These are phyloP conservation scores for Eristalis tenax DNA, from an alignment of 2,888 invertebrate genomes.

Conservation along the genomic window DNA sequence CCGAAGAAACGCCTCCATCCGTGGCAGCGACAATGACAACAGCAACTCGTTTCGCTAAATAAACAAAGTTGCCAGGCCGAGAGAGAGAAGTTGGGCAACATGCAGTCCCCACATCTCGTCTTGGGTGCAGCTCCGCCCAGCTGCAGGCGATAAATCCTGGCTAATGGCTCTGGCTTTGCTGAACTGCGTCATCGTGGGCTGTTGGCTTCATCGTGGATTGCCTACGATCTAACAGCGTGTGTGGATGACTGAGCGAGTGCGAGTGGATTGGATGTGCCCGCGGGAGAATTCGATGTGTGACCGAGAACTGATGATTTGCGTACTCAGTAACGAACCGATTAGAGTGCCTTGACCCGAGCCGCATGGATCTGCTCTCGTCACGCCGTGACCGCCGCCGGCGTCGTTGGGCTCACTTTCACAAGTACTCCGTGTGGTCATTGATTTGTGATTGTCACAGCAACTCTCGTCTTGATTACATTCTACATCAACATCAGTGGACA, in stretches of 20 bases:
- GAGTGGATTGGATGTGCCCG: neutral
- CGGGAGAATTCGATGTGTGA: conserved; percentile 9
- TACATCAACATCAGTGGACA: neutral
- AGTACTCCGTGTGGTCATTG: neutral
- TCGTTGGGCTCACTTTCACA: neutral
- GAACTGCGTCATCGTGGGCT: neutral
- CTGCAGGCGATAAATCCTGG: conserved; percentile 28
- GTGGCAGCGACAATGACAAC: neutral
- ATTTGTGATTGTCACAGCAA: neutral
- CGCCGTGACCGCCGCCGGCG: neutral
- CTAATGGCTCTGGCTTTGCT: conserved; percentile 16
- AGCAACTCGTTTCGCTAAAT: conserved; percentile 45
- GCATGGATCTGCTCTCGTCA: neutral
- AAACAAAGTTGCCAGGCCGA: conserved; percentile 58
- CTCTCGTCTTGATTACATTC: neutral
- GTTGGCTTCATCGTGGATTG: neutral
- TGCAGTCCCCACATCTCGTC: neutral
- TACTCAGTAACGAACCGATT: neutral
- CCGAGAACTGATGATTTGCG: neutral
- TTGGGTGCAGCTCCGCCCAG: conserved; percentile 27
- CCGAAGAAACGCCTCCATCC: neutral
- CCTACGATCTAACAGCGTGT: neutral
- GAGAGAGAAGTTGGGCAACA: conserved; percentile 54
- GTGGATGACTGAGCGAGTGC: neutral
- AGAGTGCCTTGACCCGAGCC: conserved; percentile 23